These are phyloP conservation scores for Lochmaea crataegi DNA, from an alignment of 2,888 invertebrate species.

Conservation along the genomic window DNA sequence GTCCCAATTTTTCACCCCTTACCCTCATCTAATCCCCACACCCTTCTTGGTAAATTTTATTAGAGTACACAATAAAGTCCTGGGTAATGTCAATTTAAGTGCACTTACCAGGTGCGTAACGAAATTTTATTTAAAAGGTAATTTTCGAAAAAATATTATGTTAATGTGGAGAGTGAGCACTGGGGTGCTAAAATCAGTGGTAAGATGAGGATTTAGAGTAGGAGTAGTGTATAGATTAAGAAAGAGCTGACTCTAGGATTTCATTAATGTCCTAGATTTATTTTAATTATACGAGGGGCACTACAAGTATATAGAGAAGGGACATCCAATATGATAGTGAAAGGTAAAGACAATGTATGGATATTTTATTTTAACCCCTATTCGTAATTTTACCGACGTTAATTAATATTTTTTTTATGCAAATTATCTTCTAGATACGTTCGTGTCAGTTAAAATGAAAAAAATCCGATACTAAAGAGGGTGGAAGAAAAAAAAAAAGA, in stretches of 20 bases:
- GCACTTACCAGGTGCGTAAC: slow-evolving; percentile 5
- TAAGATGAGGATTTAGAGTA: too few species aligned
- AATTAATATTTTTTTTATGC: slow-evolving; percentile 7
- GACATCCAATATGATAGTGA: too few species aligned
- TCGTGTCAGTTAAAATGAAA: slow-evolving; percentile 42
- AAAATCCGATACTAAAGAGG: slow-evolving; percentile 36
- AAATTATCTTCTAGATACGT: background rate
- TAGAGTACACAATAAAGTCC: slow-evolving; percentile 39
- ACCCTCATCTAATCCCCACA: slow-evolving; percentile 7
- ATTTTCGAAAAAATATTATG: background rate
- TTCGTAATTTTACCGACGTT: background rate
- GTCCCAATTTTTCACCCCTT: slow-evolving; percentile 1
- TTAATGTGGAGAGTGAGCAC: too few species aligned
- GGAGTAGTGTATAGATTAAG: too few species aligned
- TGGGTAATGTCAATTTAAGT: slow-evolving; percentile 42
- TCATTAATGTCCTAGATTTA: too few species aligned
- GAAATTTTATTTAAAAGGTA: background rate
- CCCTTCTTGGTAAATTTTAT: slow-evolving; percentile 30
- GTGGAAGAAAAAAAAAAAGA: background rate
- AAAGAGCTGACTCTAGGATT: too few species aligned
- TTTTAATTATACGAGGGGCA: too few species aligned
- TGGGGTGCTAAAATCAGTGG: too few species aligned
- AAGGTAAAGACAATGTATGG: too few species aligned
- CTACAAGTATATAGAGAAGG: too few species aligned
- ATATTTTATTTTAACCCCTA: background rate